Percentiles rank a stretch among this genome's conserved stretches.
Evolutionary conservation across 2,797 vertebrate species (phyloP).

Genomic region (Platyrinchus mystaceus): DNA sequence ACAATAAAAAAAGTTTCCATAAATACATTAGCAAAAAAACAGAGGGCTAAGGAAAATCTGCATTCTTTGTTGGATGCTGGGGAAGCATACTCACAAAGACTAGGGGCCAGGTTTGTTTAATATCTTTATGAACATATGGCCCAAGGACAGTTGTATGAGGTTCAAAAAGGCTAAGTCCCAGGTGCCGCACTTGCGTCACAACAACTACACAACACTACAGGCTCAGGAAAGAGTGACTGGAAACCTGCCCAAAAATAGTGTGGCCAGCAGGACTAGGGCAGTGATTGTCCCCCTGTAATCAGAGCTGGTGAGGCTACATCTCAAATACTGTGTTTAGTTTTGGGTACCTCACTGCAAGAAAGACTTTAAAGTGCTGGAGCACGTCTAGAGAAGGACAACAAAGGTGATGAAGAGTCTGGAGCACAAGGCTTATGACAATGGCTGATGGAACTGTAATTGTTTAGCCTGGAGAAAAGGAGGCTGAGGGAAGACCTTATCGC

Average conservation of each 20-base stretch:
- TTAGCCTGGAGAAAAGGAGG: neutral
- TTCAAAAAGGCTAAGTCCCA: neutral
- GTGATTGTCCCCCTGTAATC: neutral
- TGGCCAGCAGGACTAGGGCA: neutral
- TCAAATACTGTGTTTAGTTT: neutral
- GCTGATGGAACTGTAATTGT: neutral
- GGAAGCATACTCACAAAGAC: neutral
- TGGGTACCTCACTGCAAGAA: neutral
- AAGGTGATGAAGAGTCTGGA: neutral
- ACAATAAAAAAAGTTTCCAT: neutral
- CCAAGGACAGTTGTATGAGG: neutral
- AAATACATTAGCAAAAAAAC: neutral
- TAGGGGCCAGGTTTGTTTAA: neutral
- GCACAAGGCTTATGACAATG: neutral
- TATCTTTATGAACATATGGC: neutral
- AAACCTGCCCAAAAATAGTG: neutral
- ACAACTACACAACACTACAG: fast-evolving
- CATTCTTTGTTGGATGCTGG: neutral
- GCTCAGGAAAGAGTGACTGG: neutral
- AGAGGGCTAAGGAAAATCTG: neutral
- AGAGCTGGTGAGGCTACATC: neutral
- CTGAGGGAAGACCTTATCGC: neutral
- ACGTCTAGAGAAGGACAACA: neutral
- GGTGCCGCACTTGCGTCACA: neutral
- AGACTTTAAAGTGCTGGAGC: neutral